phyloP scores from a whole-genome alignment of 2,797 vertebrate genomes.

The Pangasius larnaudii region DNA sequence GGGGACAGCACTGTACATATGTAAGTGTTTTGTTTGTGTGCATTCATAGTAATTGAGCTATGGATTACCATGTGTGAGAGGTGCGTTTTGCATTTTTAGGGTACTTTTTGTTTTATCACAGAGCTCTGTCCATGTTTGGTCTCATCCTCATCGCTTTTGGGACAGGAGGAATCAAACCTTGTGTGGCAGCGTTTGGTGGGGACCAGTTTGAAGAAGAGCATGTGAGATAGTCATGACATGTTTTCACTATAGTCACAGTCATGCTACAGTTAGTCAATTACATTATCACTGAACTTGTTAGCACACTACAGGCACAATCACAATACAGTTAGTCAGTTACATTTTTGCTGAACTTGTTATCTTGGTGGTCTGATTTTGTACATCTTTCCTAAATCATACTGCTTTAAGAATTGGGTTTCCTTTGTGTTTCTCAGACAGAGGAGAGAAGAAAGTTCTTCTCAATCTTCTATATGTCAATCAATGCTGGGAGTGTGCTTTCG shows the following conservation, averaged over 20 bases:
- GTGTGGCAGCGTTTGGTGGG: conserved; percentile 94
- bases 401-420: neutral
- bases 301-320: neutral
- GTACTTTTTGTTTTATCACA: conserved; percentile 60
- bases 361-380: neutral
- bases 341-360: neutral
- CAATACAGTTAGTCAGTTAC: neutral
- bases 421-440: conserved; percentile 68
- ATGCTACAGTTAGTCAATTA: neutral
- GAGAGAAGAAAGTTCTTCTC: conserved; percentile 96
- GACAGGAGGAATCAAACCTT: conserved; percentile 97
- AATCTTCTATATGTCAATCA: conserved; percentile 97
- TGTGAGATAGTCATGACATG: conserved; percentile 76
- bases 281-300: neutral
- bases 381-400: neutral
- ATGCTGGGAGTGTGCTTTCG: conserved; percentile 93
- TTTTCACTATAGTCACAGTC: neutral
- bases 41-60: conserved; percentile 25
- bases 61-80: neutral
- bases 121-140: conserved; percentile 86
- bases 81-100: neutral
- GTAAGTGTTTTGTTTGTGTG: conserved; percentile 76
- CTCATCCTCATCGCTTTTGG: conserved; percentile 92
- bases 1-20: conserved; percentile 82
- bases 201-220: conserved; percentile 94